Conservation (phyloP, 2,113 vertebrate species). For the Bujurquina vittata region DNA sequence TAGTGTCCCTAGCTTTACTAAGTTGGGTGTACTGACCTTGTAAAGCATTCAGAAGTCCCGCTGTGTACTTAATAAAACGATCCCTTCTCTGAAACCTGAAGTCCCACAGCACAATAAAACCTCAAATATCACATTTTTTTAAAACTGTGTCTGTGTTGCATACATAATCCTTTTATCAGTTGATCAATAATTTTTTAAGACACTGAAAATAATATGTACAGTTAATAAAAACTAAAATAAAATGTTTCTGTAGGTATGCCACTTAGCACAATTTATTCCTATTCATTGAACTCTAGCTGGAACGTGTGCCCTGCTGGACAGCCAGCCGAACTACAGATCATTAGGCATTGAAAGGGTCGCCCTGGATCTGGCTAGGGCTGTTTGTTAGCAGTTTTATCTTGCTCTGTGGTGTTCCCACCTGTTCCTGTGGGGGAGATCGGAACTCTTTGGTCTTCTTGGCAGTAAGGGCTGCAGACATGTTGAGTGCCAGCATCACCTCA, state of each 20-base stretch:
- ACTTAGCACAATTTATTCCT: background rate
- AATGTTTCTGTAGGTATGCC: background rate
- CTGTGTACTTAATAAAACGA: too few relatives aligned
- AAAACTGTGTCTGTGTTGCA: too few relatives aligned
- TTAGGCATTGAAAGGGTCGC: background rate
- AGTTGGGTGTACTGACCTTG: too few relatives aligned
- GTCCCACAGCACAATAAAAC: too few relatives aligned
- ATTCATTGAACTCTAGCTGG: background rate
- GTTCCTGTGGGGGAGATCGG: conserved; percentile 94
- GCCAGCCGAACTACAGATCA: background rate
- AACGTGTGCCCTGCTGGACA: background rate
- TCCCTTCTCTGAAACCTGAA: too few relatives aligned
- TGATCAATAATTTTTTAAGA: too few relatives aligned
- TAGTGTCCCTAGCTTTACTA: too few relatives aligned
- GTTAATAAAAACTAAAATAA: background rate
- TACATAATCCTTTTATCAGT: too few relatives aligned
- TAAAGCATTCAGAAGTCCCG: too few relatives aligned
- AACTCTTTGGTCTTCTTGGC: conserved; percentile 97
- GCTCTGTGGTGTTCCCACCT: conserved; percentile 78
- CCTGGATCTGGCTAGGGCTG: background rate
- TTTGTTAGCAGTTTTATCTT: background rate
- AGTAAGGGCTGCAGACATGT: conserved; percentile 96
- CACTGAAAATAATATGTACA: background rate
- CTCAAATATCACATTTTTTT: too few relatives aligned
- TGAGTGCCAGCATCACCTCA: conserved; percentile 97